Evolutionary conservation across 1,140 invertebrate genomes (phyloP).

Genomic region (Branchinecta lindahli): DNA sequence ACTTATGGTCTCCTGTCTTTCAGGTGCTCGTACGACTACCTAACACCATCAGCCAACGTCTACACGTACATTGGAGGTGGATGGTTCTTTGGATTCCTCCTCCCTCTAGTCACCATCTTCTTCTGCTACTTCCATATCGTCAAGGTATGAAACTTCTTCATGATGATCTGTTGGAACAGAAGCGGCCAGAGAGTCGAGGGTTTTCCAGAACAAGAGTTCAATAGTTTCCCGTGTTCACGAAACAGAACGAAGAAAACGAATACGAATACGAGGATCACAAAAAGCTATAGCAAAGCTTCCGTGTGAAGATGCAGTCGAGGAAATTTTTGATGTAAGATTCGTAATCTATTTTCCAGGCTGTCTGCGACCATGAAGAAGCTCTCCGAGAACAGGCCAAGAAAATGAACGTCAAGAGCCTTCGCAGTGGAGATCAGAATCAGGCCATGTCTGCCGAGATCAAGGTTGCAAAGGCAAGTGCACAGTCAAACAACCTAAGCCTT

Average conservation of each 20-base stretch:
- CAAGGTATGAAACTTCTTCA: neutral
- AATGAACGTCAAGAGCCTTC: slow-evolving; percentile 74
- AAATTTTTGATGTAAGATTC: too few species aligned
- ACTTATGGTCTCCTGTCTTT: slow-evolving; percentile 31
- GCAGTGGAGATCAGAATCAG: slow-evolving; percentile 42
- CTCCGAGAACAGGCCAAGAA: slow-evolving; percentile 54
- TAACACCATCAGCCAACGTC: slow-evolving; percentile 45
- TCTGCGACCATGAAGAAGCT: slow-evolving; percentile 33
- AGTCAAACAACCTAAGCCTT: too few species aligned
- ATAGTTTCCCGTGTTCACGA: too few species aligned
- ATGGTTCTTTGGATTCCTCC: slow-evolving; percentile 25
- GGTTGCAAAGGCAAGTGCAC: slow-evolving; percentile 48
- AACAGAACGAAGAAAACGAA: too few species aligned
- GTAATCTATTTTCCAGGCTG: slow-evolving; percentile 30
- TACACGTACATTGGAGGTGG: slow-evolving; percentile 36
- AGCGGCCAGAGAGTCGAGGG: too few species aligned
- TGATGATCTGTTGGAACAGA: too few species aligned
- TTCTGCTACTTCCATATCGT: slow-evolving; percentile 33
- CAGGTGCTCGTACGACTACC: slow-evolving; percentile 66
- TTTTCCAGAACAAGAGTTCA: too few species aligned
- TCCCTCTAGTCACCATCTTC: slow-evolving; percentile 30
- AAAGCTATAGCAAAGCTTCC: too few species aligned
- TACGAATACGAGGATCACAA: too few species aligned
- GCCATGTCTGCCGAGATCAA: slow-evolving; percentile 55
- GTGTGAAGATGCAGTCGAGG: too few species aligned